Base-by-base conservation (phyloP, 2,888 invertebrate species). In the Dendrolimus pini region DNA sequence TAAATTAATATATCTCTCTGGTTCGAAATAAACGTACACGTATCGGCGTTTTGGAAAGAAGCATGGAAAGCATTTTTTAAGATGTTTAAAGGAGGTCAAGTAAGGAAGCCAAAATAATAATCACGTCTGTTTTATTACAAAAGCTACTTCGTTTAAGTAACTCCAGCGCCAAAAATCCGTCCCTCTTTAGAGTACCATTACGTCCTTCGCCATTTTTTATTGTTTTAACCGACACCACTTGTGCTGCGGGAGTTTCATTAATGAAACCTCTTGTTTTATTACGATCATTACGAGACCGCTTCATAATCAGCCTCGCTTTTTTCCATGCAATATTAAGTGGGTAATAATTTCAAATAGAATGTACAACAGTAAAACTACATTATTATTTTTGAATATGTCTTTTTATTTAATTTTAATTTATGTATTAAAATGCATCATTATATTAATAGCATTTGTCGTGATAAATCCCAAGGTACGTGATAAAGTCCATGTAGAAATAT, bases 231-330 rank as follows among this genome's bases (percentile, higher is more conserved):
- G 54, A 42, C 41, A 55, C 47, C 57, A 59, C 60, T 60, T 55
- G 54, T 9, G 47, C 47, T 47, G 47, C 47, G 47, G 47, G 54
- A 9, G 60, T 55, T 64, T 63, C 56, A 61, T 60, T 58, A 62
- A 62, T 61, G 58, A 62, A 58, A 60, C 56, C 53, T 56, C 55
- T 41, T 53, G 52, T 41, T 63, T 64, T 67, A 61, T 59, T 60
- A 58, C 62, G 55, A 59, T 57, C 55, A 55, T 62, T 61, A 54
- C 57, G 55, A 57, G 60, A 59, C 55, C 41, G 56, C 52, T 47
- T 47, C 47, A 47, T 47, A 47, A 47, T 47, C 12, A 47, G 9
- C 12, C 47, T 53, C 18, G 54, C 9, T 55, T 55, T 54, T 55
- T 55, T 54, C 54, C 54, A 55, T 47, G 12, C 2, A 47, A 8